Evolutionary conservation across 2,113 vertebrate species (phyloP).

Genomic region (Acanthisitta chloris): DNA sequence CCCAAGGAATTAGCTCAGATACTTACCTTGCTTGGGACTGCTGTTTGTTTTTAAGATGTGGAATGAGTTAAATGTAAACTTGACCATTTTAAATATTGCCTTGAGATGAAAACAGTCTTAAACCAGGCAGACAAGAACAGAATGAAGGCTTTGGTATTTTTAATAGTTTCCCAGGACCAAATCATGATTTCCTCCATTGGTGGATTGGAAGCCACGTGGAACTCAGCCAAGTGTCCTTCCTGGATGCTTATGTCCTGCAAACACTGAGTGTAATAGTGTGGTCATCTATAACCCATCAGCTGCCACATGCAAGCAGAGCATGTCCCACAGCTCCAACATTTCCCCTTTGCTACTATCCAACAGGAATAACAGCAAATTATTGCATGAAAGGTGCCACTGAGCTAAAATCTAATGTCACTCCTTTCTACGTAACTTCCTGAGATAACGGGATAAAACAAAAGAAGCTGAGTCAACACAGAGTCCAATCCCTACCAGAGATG

Average conservation of each 20-base stretch:
- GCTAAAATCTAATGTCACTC: not conserved
- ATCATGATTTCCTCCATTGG: not conserved
- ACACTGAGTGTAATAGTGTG: not conserved
- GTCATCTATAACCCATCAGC: not conserved
- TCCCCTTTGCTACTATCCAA: not conserved
- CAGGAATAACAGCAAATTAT: not conserved
- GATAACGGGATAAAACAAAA: not conserved
- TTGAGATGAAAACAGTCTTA: not conserved
- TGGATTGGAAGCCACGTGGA: not conserved
- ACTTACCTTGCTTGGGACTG: not conserved
- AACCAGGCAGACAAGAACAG: not conserved
- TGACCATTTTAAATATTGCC: not conserved
- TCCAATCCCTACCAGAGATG: not conserved
- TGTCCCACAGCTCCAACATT: not conserved
- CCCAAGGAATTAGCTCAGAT: not conserved
- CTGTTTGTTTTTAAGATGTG: not conserved
- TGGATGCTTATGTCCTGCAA: not conserved
- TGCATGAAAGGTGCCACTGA: not conserved
- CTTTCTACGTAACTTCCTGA: not conserved
- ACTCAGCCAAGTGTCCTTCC: not conserved
- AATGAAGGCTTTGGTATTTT: not conserved
- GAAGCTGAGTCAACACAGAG: not conserved
- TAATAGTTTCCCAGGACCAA: not conserved
- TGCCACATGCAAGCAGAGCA: not conserved
- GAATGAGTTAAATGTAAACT: not conserved